Percentiles rank a stretch among this genome's conserved stretches.
Conservation (phyloP, 2,797 vertebrate species). For the Menidia menidia region DNA sequence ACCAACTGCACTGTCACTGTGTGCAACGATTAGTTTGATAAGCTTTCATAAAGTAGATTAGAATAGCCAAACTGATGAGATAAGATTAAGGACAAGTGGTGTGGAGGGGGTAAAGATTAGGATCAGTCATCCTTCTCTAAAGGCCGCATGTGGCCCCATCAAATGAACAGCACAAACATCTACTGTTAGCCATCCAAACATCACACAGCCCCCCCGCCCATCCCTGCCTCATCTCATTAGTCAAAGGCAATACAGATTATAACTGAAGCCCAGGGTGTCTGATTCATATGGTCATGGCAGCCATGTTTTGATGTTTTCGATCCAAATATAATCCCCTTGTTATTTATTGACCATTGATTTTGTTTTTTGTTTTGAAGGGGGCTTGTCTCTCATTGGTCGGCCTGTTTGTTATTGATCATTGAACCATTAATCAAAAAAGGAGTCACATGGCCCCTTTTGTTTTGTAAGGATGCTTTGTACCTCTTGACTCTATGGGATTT, state of each 20-base stretch:
- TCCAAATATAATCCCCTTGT: constrained; percentile 46
- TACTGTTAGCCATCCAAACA: constrained; percentile 40
- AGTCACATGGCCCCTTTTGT: not conserved
- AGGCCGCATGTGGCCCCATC: constrained; percentile 38
- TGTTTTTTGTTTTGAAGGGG: constrained; percentile 7
- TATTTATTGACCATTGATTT: constrained; percentile 38
- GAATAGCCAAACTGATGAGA: constrained; percentile 72
- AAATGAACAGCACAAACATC: constrained; percentile 69
- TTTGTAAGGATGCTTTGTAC: not conserved
- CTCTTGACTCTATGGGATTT: not conserved
- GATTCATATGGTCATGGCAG: constrained; percentile 42
- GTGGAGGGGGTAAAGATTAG: constrained; percentile 56
- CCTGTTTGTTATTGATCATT: constrained; percentile 10
- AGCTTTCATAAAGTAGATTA: constrained; percentile 81
- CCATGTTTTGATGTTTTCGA: constrained; percentile 60
- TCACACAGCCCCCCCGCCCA: constrained; percentile 13
- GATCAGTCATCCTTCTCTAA: constrained; percentile 48
- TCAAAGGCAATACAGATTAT: constrained; percentile 63
- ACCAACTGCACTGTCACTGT: constrained; percentile 60
- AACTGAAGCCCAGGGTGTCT: constrained; percentile 36
- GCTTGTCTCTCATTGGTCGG: constrained; percentile 5
- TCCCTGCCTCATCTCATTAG: constrained; percentile 47
- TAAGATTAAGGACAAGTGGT: constrained; percentile 64
- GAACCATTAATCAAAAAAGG: not conserved
- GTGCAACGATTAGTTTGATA: constrained; percentile 74